These are phyloP conservation scores for Coregonus ussuriensis DNA, from an alignment of 2,797 vertebrate genomes.

Conservation along the genomic window DNA sequence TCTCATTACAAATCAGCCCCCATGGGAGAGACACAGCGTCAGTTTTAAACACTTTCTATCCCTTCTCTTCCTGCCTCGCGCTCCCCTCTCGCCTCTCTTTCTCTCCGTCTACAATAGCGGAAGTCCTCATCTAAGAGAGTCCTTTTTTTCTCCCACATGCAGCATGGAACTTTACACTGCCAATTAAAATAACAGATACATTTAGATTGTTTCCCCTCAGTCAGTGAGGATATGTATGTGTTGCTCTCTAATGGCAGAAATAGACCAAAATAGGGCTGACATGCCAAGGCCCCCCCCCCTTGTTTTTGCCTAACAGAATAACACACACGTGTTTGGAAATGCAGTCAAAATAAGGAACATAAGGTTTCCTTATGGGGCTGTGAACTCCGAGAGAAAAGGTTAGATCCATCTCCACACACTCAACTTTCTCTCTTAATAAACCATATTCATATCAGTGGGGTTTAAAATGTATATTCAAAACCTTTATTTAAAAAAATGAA, in stretches of 20 bases:
- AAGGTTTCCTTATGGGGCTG: constrained; percentile 69
- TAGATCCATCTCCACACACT: constrained; percentile 55
- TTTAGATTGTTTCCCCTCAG: constrained; percentile 67
- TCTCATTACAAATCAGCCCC: constrained; percentile 74
- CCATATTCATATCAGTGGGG: neutral
- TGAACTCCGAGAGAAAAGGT: constrained; percentile 60
- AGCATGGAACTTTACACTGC: constrained; percentile 75
- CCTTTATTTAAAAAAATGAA: neutral
- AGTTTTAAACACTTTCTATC: constrained; percentile 75
- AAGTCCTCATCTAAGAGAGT: constrained; percentile 81
- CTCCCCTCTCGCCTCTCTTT: constrained; percentile 33
- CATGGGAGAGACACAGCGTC: constrained; percentile 56
- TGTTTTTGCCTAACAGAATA: constrained; percentile 68
- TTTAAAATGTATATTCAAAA: neutral
- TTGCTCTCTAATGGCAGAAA: constrained; percentile 57
- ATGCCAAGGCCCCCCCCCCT: constrained; percentile 59
- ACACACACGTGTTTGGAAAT: constrained; percentile 62
- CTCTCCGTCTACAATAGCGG: constrained; percentile 71
- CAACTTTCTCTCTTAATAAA: constrained; percentile 47
- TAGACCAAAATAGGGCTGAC: constrained; percentile 67
- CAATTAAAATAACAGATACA: constrained; percentile 77
- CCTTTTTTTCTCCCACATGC: constrained; percentile 38
- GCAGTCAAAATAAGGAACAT: constrained; percentile 65
- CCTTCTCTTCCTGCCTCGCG: constrained; percentile 64
- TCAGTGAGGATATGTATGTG: constrained; percentile 71